Conservation (phyloP, 2,113 vertebrate genomes). For the Uria aalge region DNA sequence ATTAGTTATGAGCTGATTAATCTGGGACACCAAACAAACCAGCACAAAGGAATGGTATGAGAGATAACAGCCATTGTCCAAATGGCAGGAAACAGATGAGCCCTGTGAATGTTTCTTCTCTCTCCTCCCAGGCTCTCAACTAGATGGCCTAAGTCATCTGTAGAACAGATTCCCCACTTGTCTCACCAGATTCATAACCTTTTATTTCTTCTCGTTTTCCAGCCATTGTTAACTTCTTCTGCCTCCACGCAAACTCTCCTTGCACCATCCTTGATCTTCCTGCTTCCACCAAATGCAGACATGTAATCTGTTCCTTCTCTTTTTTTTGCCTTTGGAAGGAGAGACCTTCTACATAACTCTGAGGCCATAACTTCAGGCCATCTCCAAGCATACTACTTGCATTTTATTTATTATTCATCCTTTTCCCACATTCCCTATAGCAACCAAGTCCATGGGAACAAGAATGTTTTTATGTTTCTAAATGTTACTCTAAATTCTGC, state of each 20-base stretch:
- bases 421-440: not conserved
- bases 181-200: not conserved
- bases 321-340: not conserved
- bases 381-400: not conserved
- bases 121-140: not conserved
- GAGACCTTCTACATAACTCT: not conserved
- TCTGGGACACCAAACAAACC: not conserved
- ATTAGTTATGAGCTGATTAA: not conserved
- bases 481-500: not conserved
- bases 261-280: not conserved
- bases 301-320: not conserved
- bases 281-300: not conserved
- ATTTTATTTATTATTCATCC: not conserved
- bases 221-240: not conserved
- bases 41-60: not conserved
- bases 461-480: not conserved
- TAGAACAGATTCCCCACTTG: not conserved
- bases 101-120: not conserved
- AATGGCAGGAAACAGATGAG: not conserved
- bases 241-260: accelerated
- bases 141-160: not conserved
- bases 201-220: not conserved
- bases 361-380: not conserved
- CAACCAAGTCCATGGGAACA: not conserved
- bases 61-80: not conserved